Percentiles rank a stretch among this genome's conserved stretches.
Evolutionary conservation across 2,797 vertebrate genomes (phyloP).

Genomic region (Glossophaga mutica): DNA sequence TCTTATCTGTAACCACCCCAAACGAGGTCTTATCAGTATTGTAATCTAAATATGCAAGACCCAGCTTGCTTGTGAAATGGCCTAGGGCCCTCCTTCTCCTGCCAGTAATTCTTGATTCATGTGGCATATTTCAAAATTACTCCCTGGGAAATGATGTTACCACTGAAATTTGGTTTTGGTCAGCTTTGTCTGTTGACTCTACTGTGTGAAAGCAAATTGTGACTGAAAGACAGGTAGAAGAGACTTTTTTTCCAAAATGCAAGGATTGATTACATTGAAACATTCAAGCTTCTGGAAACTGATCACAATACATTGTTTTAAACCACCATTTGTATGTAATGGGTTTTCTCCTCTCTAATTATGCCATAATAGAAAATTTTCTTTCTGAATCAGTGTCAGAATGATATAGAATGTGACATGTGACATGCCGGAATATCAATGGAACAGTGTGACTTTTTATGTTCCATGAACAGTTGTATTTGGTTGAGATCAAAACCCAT

Average conservation of each 20-base stretch:
- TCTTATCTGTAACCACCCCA: neutral
- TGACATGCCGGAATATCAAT: neutral
- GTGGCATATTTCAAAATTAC: neutral
- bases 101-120: neutral
- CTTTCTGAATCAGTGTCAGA: conserved; percentile 11
- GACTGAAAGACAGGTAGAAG: neutral
- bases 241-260: neutral
- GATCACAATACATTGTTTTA: neutral
- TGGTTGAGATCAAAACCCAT: neutral
- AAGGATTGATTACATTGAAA: neutral
- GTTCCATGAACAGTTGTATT: neutral
- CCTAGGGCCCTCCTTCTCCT: neutral
- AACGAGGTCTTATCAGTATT: neutral
- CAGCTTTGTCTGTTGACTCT: neutral
- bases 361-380: neutral
- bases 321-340: neutral
- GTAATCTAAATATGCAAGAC: neutral
- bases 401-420: neutral
- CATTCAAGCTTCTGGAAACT: neutral
- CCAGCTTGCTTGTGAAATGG: neutral
- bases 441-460: neutral
- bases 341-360: neutral
- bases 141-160: neutral
- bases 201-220: neutral
- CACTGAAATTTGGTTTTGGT: neutral